Evolutionary conservation across 2,797 vertebrate species (phyloP).

Genomic region (Chelon labrosus): DNA sequence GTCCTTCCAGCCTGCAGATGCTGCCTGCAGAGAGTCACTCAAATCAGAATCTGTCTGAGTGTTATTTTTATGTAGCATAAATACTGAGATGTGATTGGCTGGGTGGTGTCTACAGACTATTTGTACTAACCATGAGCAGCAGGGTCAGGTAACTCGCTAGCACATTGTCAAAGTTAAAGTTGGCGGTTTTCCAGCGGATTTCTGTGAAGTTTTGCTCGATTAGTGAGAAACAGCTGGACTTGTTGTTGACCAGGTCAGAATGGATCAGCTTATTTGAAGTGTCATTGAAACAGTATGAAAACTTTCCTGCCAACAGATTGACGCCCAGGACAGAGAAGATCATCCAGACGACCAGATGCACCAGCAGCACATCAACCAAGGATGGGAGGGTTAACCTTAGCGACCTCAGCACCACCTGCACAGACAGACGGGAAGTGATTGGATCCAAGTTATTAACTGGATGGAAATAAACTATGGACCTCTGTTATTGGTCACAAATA

Average conservation of each 20-base stretch:
- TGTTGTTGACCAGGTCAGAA: constrained; percentile 81
- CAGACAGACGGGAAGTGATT: constrained; percentile 1
- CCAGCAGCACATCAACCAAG: constrained; percentile 89
- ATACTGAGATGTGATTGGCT: no score
- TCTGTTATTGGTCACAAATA: no score
- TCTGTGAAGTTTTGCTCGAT: background rate
- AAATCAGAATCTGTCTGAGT: no score
- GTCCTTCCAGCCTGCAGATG: constrained; percentile 64
- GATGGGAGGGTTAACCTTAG: constrained; percentile 88
- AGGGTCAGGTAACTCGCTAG: constrained; percentile 89
- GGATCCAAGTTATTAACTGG: background rate
- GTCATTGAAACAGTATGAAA: constrained; percentile 87
- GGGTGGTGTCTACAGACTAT: no score
- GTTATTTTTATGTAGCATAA: no score
- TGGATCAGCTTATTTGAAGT: constrained; percentile 76
- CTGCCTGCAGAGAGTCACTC: constrained; percentile 58
- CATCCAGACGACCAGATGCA: constrained; percentile 91
- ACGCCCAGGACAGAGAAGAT: constrained; percentile 93
- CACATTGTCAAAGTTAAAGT: constrained; percentile 91
- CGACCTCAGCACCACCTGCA: constrained; percentile 65
- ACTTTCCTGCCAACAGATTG: constrained; percentile 91
- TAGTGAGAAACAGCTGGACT: constrained; percentile 81
- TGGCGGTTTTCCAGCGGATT: constrained; percentile 87
- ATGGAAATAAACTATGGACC: no score
- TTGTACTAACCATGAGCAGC: constrained; percentile 92